Base-by-base conservation (phyloP, 2,113 vertebrate genomes). In the Chloroceryle aenea region DNA sequence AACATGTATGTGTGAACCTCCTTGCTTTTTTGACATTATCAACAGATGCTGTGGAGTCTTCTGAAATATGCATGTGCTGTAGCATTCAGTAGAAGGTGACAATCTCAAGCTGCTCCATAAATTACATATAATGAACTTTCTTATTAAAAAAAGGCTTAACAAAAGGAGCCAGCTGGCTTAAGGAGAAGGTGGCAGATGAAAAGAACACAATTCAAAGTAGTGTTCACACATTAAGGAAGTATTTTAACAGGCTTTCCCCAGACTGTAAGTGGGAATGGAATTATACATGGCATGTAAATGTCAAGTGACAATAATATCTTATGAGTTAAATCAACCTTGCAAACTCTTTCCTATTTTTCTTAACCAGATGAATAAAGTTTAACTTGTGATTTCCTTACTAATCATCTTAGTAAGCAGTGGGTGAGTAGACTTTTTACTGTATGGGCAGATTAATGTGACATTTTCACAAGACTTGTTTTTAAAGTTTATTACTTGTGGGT, bases 271-370 rank as follows among this genome's bases (percentile, higher is more conserved):
- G 93, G 96, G 96, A 95, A 93, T 94, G 89, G 88, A 96, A 95
- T 97, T 95, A 94, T 68, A 92, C 56, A 90, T 93, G 90, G 56
- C 95, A 76, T 80, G 66, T 95, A 96, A 96, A 97, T 97, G 96
- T 97, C 96, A 97, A 96, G 86, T 96, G 96, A 94, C 96, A 96
- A 95, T 96, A 97, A 97, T 96, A 96, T 96, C 92, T 96, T 95
- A 83, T 93, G 89, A 95, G 79, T 90, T 94, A 97, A 96, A 94
- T 93, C 86, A 94, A 96, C 90, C 87, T 94, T 96, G 90, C 88
- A 96, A 96, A 96, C 90, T 90, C 85, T 94, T 96, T 96, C 96
- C 80, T 94, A 88, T 94, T 95, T 96, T 94, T 92, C 94, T 94
- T 90, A 81, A 95, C 79, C 79, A 96, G 68, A 95, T 97, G 96